These are phyloP conservation scores for Pomacea canaliculata DNA, from an alignment of 2,888 invertebrate genomes.

Conservation along the genomic window DNA sequence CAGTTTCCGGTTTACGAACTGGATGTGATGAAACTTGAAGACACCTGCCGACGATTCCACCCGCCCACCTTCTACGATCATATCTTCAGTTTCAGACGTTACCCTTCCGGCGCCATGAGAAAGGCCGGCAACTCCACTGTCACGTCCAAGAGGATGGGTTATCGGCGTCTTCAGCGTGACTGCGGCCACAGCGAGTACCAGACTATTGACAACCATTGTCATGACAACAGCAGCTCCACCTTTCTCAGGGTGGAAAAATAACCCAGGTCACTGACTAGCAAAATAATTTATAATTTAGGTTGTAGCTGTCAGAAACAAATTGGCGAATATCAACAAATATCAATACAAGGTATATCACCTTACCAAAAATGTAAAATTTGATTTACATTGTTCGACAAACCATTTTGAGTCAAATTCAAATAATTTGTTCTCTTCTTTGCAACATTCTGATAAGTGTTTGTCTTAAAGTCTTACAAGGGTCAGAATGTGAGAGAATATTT, in stretches of 20 bases:
- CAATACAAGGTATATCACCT: too few species aligned
- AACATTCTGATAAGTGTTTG: too few species aligned
- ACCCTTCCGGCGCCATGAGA: slow-evolving; percentile 20
- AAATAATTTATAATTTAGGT: background rate
- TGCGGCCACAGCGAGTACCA: too few species aligned
- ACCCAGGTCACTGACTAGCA: background rate
- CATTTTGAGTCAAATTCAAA: too few species aligned
- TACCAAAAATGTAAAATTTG: too few species aligned
- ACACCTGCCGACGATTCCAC: background rate
- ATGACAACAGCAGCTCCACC: slow-evolving; percentile 16
- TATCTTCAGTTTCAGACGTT: slow-evolving; percentile 34
- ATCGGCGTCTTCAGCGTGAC: slow-evolving; percentile 12
- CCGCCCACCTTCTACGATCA: slow-evolving; percentile 22
- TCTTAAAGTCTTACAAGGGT: too few species aligned
- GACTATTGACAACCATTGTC: too few species aligned
- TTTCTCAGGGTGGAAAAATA: slow-evolving; percentile 6
- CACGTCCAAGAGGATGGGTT: slow-evolving; percentile 7
- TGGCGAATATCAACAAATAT: too few species aligned
- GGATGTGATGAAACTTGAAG: slow-evolving; percentile 4
- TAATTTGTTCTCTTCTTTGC: too few species aligned
- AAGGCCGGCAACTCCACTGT: slow-evolving; percentile 3
- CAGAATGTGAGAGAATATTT: too few species aligned
- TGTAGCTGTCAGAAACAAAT: background rate
- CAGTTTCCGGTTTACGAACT: slow-evolving; percentile 14
- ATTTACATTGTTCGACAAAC: too few species aligned